phyloP scores from a whole-genome alignment of 2,797 vertebrate species.

The Tapirus indicus region DNA sequence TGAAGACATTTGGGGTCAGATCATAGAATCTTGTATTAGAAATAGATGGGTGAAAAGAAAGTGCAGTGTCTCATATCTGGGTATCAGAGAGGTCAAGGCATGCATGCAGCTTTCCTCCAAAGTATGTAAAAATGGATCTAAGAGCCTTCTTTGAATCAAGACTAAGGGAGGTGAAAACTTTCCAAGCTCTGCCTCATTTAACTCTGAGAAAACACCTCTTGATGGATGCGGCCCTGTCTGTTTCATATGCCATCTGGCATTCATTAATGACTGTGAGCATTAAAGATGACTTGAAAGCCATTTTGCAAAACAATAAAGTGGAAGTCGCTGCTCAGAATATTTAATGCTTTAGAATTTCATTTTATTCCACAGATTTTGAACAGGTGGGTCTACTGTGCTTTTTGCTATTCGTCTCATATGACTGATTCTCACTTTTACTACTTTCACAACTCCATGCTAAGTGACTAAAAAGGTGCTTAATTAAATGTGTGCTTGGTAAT shows the following conservation, averaged over 20 bases:
- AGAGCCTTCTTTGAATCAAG: conserved; percentile 39
- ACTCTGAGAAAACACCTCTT: conserved; percentile 59
- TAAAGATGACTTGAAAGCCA: conserved; percentile 73
- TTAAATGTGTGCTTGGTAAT: conserved; percentile 79
- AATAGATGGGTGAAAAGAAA: not conserved
- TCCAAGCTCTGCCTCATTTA: conserved; percentile 64
- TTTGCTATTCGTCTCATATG: conserved; percentile 76
- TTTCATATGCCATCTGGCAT: conserved; percentile 76
- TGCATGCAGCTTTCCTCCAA: not conserved
- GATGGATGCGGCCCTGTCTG: conserved; percentile 42
- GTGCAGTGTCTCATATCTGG: not conserved
- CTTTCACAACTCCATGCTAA: conserved; percentile 74
- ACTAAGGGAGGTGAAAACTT: conserved; percentile 29
- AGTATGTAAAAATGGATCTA: conserved; percentile 10
- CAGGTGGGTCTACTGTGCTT: conserved; percentile 76
- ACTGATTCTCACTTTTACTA: conserved; percentile 73
- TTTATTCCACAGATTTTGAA: conserved; percentile 66
- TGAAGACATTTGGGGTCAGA: not conserved
- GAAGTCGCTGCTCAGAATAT: conserved; percentile 71
- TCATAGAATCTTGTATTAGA: not conserved
- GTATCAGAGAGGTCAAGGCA: not conserved
- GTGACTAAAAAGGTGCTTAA: conserved; percentile 80
- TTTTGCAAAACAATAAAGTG: conserved; percentile 77
- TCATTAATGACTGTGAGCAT: conserved; percentile 80
- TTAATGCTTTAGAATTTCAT: conserved; percentile 64